phyloP scores from a whole-genome alignment of 2,797 vertebrate genomes.

The Gobio occitaniae region DNA sequence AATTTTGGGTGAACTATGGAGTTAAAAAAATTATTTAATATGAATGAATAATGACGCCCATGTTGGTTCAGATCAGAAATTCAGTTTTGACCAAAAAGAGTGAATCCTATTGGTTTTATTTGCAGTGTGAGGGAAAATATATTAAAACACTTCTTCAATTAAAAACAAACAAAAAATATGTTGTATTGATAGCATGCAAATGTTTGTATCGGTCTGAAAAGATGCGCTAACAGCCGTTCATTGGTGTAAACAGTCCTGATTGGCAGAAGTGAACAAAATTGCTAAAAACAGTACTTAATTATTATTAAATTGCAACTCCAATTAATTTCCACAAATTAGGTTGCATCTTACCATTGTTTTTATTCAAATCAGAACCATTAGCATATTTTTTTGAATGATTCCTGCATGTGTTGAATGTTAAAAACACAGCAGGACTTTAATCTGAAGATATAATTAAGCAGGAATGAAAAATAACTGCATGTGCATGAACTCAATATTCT shows the following conservation, averaged over 20 bases:
- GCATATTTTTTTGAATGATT: not conserved
- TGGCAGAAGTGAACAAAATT: not conserved
- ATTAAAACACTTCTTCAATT: not conserved
- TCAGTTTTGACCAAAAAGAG: not conserved
- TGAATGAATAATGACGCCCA: too few species aligned
- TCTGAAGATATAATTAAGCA: not conserved
- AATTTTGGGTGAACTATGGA: too few species aligned
- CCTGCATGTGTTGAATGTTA: not conserved
- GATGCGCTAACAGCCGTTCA: not conserved
- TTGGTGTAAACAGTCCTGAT: not conserved
- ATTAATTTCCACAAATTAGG: not conserved
- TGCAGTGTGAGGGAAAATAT: not conserved
- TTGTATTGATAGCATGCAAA: not conserved
- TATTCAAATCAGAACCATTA: not conserved
- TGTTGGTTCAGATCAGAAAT: too few species aligned
- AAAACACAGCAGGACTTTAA: not conserved
- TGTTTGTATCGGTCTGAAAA: not conserved
- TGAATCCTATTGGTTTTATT: not conserved
- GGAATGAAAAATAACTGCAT: not conserved
- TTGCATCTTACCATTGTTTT: not conserved
- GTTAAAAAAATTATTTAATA: too few species aligned
- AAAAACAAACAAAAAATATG: not conserved
- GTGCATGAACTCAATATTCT: not conserved
- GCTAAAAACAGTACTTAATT: not conserved
- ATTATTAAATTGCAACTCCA: not conserved